These are phyloP conservation scores for Caprella mutica DNA, from an alignment of 2,888 invertebrate genomes.

Conservation along the genomic window DNA sequence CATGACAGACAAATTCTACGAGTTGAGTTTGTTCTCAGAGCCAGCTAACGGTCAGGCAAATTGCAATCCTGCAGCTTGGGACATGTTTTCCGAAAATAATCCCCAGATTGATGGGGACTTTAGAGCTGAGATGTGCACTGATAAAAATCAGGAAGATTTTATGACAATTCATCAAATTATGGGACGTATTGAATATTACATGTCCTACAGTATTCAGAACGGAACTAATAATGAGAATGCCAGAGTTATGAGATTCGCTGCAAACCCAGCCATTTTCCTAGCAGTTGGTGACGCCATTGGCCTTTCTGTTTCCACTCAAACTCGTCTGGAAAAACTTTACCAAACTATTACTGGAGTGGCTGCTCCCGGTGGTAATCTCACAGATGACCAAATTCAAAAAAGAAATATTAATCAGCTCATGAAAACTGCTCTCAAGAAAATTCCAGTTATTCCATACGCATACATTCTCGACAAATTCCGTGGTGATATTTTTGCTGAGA, in stretches of 20 bases:
- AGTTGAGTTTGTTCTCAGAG: constrained; percentile 69
- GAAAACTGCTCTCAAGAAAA: constrained; percentile 69
- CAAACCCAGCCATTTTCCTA: constrained; percentile 37
- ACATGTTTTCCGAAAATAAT: constrained; percentile 35
- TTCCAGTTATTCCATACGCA: constrained; percentile 71
- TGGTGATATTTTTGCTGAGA: constrained; percentile 38
- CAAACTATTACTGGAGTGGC: no score
- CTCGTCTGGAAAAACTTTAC: constrained; percentile 36
- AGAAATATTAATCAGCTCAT: constrained; percentile 56
- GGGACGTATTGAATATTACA: constrained; percentile 39
- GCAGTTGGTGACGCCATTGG: constrained; percentile 38
- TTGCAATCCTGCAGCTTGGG: constrained; percentile 43
- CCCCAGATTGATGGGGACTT: constrained; percentile 58
- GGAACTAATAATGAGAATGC: constrained; percentile 35
- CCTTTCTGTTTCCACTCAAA: constrained; percentile 41
- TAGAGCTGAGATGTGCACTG: constrained; percentile 40
- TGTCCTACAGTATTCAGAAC: constrained; percentile 41
- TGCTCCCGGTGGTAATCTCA: no score
- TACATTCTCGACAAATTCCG: constrained; percentile 57
- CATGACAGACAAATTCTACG: constrained; percentile 72
- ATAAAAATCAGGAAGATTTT: constrained; percentile 36
- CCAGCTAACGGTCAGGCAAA: constrained; percentile 49
- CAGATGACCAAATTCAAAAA: not conserved
- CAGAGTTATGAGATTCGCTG: not conserved
- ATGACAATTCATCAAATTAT: constrained; percentile 38